Evolutionary conservation across 2,888 invertebrate genomes (phyloP).

Genomic region (Melanostoma scalare): DNA sequence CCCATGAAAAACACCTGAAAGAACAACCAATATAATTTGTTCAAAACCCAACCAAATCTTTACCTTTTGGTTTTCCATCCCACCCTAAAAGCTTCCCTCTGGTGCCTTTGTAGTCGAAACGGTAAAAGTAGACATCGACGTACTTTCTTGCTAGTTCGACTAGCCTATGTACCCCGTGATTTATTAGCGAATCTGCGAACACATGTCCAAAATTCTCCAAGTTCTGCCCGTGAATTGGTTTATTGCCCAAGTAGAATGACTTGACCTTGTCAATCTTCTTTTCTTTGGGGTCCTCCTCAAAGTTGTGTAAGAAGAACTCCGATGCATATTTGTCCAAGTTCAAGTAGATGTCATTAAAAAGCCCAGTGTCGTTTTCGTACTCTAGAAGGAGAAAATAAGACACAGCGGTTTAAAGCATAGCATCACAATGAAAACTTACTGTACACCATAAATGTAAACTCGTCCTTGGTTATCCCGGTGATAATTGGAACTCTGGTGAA

Average conservation of each 20-base stretch:
- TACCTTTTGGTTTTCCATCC: constrained; percentile 78
- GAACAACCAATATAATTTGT: neutral
- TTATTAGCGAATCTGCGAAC: constrained; percentile 84
- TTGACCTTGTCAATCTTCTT: constrained; percentile 14
- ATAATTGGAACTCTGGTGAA: constrained; percentile 85
- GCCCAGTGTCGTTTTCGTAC: constrained; percentile 73
- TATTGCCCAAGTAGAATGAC: constrained; percentile 74
- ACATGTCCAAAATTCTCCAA: constrained; percentile 79
- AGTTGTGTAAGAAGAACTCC: constrained; percentile 82
- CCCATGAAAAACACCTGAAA: constrained; percentile 75
- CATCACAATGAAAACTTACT: constrained; percentile 67
- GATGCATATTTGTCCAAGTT: constrained; percentile 77
- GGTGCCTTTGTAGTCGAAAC: constrained; percentile 84
- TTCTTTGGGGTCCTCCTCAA: neutral
- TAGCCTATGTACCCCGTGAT: constrained; percentile 84
- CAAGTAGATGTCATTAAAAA: constrained; percentile 76
- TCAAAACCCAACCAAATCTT: neutral
- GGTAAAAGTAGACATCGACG: constrained; percentile 84
- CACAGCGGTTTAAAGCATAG: neutral
- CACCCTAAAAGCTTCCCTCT: constrained; percentile 83
- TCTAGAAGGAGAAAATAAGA: constrained; percentile 51
- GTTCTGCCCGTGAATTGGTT: constrained; percentile 44
- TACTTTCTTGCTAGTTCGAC: constrained; percentile 83
- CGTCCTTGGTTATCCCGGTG: constrained; percentile 85
- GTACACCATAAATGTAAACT: constrained; percentile 81